Evolutionary conservation across 1,140 invertebrate species (phyloP), one percentile per base, ranked within the genome.

Genomic region (Cyphomyrmex costatus): DNA sequence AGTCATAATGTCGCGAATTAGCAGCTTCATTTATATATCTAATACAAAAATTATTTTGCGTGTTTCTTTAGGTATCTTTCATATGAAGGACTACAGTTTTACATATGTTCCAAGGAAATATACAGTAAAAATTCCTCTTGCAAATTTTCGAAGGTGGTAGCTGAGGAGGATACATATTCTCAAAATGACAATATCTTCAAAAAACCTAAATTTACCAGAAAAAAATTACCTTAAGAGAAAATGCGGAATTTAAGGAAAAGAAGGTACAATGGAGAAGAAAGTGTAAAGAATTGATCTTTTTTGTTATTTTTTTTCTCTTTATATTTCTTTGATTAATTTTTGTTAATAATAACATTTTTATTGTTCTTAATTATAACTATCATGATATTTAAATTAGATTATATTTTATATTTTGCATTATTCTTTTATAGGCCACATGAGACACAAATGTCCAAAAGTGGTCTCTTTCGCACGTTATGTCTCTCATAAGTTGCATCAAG

Each of bases 121-220:
- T n/a, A n/a, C n/a, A n/a, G 96, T 7, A 93, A 95, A 24, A 96
- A 91, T 14, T 93, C 94, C n/a, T 92, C 96, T 7, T 99, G 98
- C 93, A 96, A 96, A 14, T 99, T 98, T 94, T 99, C 99, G 91
- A 95, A 98, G 93, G 99, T 98, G 98, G 97, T 96, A 0, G 98
- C 98, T 93, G 96, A 97, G 12, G 71, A 87, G 56, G 86, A 88
- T n/a, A 80, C 14, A 5, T 1, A 77, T 49, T 2, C 36, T 42
- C 0, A 42, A 42, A 42, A 42, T 8, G 36, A 8, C 1, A 42
- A 12, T 30, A 3, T 3, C 30, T 30, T 30, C 30, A 42, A 42
- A 42, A 7, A 2, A 2, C 8, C 36, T 8, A 42, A 42, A 42
- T 8, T 42, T 42, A 42, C 10, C 36, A 12, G 8, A 74, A 71